Evolutionary conservation across 2,888 invertebrate genomes (phyloP).

Genomic region (Julus scandinavius): DNA sequence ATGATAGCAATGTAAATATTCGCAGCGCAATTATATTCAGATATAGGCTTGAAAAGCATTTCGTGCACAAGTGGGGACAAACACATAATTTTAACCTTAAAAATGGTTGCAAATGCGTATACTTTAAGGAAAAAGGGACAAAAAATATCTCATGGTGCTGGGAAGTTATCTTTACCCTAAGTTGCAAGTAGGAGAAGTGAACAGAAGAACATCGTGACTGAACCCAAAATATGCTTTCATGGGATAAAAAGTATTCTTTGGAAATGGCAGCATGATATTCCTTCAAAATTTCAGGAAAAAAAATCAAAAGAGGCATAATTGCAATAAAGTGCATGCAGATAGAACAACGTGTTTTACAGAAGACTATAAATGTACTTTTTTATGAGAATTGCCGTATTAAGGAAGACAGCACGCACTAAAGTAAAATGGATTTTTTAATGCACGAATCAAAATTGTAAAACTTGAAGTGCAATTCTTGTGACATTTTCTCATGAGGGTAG

Average conservation of each 20-base stretch:
- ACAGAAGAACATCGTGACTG: background rate
- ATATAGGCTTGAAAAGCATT: conserved; percentile 21
- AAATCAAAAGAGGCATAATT: conserved; percentile 17
- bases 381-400: conserved; percentile 13
- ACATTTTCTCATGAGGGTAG: conserved; percentile 33
- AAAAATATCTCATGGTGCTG: conserved; percentile 12
- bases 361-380: background rate
- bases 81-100: conserved; percentile 17
- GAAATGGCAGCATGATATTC: background rate
- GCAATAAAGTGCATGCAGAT: conserved; percentile 39
- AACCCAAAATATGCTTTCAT: conserved; percentile 5
- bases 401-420: background rate
- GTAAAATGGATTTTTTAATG: background rate
- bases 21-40: background rate
- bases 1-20: conserved; percentile 19
- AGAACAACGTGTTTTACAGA: conserved; percentile 17
- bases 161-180: background rate
- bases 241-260: conserved; percentile 15
- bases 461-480: conserved; percentile 20
- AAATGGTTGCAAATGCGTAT: background rate
- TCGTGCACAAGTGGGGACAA: conserved; percentile 1
- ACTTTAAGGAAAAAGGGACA: background rate
- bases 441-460: conserved; percentile 34
- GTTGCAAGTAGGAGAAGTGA: background rate
- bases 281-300: background rate